Base-by-base conservation (phyloP, 1,140 invertebrate species). In the Microvelia longipes region DNA sequence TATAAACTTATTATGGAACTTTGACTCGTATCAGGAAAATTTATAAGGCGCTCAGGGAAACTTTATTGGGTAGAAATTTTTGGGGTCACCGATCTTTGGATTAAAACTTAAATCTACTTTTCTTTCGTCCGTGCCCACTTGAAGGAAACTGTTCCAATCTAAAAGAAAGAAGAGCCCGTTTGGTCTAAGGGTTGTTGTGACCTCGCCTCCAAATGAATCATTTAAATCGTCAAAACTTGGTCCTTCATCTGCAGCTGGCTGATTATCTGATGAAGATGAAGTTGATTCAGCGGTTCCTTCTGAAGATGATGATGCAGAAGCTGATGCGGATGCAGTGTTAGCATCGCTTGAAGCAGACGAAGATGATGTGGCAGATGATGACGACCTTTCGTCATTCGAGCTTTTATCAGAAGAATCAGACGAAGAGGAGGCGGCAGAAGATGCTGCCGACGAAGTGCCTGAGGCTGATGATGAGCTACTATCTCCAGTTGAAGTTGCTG, bases 71-170 rank as follows among this genome's bases (percentile, higher is more conserved):
- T 90, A 77, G 76, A 91, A 92, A 78, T 87, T 83, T 66, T 85
- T 83, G 65, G 87, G 87, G 78, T 92, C 88, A 1, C 90, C 90
- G 63, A 87, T 83, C 81, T 89, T 90, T 0, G 90, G 90, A 70
- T 87, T 83, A 74, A 92, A 90, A 73, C 87, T 83, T 72, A 92
- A 82, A 75, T 90, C 88, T 1, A 92, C 85, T 68, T 85, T 86
- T 29, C 86, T 86, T 67, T 85, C 87, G n/a, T 90, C 88, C 67
- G 84, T 81, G 28, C 90, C 90, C 1, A 92, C 89, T 77, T 91
- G 89, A 1, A 92, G 79, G 74, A 93, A 93, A 15, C 87, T 85
- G 75, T 93, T 92, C 90, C 90, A 91, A 75, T 93, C 90, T 0
- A 91, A 80, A 68, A 91, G 82, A 78, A 90, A 91, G 75, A 92